Evolutionary conservation across 1,140 invertebrate genomes (phyloP), one percentile per base, ranked within the genome.

Genomic region (Eupristina koningsbergeri): DNA sequence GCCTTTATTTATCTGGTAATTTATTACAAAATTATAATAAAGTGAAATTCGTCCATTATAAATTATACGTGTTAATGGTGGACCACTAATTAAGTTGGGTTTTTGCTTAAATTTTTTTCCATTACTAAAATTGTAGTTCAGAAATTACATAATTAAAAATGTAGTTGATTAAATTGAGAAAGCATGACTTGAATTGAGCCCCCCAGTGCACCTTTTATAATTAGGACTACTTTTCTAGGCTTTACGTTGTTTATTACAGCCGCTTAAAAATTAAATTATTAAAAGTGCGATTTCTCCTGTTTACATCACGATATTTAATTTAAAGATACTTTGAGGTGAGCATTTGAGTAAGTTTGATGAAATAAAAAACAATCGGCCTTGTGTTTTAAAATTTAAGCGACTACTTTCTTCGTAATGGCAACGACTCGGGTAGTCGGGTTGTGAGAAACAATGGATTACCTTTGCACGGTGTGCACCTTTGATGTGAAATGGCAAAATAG

Each of bases 11-110:
- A 84, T 84, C 41, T 26, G 34, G 39, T n/a, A 84, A 80, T 80
- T 75, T 26, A 26, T 50, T 15, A 63, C 19, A 19, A 67, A 80
- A 50, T 67, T 80, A 75, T 39, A 31, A 53, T 74, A 76, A 80
- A 84, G 53, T 80, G 83, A 80, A 84, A 75, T 80, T 73, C 41
- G 26, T 39, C 39, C 83, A 69, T 75, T 53, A 50, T 53, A 74
- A 84, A 84, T 79, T 80, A 84, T 22, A 73, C n/a, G 39, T 45
- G 58, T 64, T 61, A 79, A 73, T 83, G 45, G 47, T 36, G 45
- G 1, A 29, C 31, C 26, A 31, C n/a, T n/a, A n/a, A n/a, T n/a
- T n/a, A n/a, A n/a, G n/a, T n/a, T 22, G 9, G 29, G 15, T 39
- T 2, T 50, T 31, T 47, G 17, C 29, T 47, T 69, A 17, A 15